Base-by-base conservation (phyloP, 1,140 invertebrate species). In the Drosophila orena region DNA sequence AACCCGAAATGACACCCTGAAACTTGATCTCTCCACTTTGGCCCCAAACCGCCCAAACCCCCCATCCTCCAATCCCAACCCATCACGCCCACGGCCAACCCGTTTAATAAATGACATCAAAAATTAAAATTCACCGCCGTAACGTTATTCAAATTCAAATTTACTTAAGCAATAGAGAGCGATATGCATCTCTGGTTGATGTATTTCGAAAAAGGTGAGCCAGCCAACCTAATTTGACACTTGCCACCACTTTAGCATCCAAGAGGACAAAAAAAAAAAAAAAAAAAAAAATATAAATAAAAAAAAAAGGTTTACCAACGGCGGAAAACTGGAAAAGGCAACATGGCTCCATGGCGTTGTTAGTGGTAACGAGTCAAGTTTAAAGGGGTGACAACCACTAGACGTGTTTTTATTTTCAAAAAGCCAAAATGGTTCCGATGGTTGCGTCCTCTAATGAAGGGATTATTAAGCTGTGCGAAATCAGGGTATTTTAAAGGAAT, bases 51-150 rank as follows among this genome's bases (percentile, higher is more conserved):
- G 7, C 6, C 24, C 24, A 27, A 27, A 2, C 20, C 20, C 7
- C 27, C n/a, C n/a, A n/a, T 17, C 17, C 17, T 17, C 27, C 27
- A 30, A 30, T 10, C 7, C 7, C 30, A 10, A 10, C 8, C 30
- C 30, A 30, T 30, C 27, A 52, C 15, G 15, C 24, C 38, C 42
- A 30, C 17, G 12, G 12, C 17, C 53, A 80, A 56, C 68, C 66
- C 61, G 78, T 81, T 79, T 89, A 77, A 90, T 88, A 88, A 88
- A 89, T 88, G 84, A 80, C 64, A 88, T 79, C 79, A 84, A 79
- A 89, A 88, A 84, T 88, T 89, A 84, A 88, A 88, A 83, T 59
- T 60, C 68, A 59, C 62, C 71, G 46, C 71, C 61, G 71, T 57
- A 50, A 58, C 58, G 83, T 83, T 83, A 88, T 89, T 88, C 76